Evolutionary conservation across 2,888 invertebrate species (phyloP), one percentile per base, ranked within the genome.

Genomic region (Diarsia brunnea): DNA sequence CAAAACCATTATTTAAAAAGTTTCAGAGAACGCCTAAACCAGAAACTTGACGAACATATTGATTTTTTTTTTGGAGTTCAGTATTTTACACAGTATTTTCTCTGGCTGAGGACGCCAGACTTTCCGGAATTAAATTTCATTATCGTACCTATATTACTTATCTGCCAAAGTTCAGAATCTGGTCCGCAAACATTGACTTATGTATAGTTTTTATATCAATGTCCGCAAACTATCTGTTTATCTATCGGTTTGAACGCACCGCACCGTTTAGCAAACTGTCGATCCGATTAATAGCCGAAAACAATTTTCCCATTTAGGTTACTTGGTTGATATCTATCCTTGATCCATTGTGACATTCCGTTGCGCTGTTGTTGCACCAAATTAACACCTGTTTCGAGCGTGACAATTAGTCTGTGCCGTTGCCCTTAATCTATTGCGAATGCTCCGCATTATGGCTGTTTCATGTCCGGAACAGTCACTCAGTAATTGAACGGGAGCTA

Each of bases 341-440:
- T 85, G 84, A 81, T 86, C 85, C 65, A 76, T 88, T 87, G 87
- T 81, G 84, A 78, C 81, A 87, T 79, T 82, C 72, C 77, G 71
- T 89, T 89, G 87, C 89, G 78, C 75, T 73, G 79, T 71, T 74
- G 82, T 89, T 89, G 82, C 88, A 78, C 82, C 70, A 86, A 90
- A 85, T 79, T 75, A 84, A 84, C 78, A 80, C 79, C 61, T 79
- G 78, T 68, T 77, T 87, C 84, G 79, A 83, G 83, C 86, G 87
- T 84, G 83, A 81, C 82, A 73, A 72, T 76, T 74, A 78, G 73
- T 68, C 47, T 68, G 76, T 69, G 60, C 74, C 43, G 58, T 49
- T 64, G 84, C 82, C 86, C 85, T 86, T 88, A 65, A 60, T 73
- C 71, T 58, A 64, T 74, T 85, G 61, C 79, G 49, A 73, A 51